These are phyloP conservation scores for Cassiopea xamachana DNA, from an alignment of 30 jellyfish, hydroid and myxozoan genomes.

Conservation along the genomic window DNA sequence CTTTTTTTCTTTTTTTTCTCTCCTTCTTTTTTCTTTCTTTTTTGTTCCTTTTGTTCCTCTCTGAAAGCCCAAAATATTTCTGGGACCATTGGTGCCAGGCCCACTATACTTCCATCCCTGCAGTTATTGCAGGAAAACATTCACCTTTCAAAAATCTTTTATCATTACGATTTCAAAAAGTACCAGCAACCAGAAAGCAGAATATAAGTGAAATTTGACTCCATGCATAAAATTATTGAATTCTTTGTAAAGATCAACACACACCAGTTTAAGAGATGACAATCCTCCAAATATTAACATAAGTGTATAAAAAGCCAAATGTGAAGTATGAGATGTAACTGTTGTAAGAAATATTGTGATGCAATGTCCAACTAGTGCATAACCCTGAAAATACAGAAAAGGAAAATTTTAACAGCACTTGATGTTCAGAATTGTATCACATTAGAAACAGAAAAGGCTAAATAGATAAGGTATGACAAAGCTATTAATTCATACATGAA, in stretches of 20 bases:
- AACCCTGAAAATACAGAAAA: conserved; percentile 68
- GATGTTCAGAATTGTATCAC: neutral
- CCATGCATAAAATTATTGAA: neutral
- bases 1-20: too few relatives aligned
- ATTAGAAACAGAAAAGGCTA: too few relatives aligned
- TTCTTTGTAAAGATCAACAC: neutral
- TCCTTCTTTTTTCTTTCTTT: too few relatives aligned
- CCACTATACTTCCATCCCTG: neutral
- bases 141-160: too few relatives aligned
- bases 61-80: too few relatives aligned
- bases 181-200: neutral
- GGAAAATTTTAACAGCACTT: neutral
- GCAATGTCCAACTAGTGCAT: conserved; percentile 93
- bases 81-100: neutral
- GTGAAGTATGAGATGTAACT: conserved; percentile 77
- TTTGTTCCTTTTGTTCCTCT: too few relatives aligned
- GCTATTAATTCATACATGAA: too few relatives aligned
- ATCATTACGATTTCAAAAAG: too few relatives aligned
- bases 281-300: conserved; percentile 85
- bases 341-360: conserved; percentile 83
- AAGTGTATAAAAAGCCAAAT: conserved; percentile 68
- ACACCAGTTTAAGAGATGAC: conserved; percentile 90
- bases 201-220: neutral
- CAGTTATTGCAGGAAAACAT: too few relatives aligned
- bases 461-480: too few relatives aligned